These are phyloP conservation scores for Vanessa cardui DNA, from an alignment of 2,888 invertebrate genomes.

Conservation along the genomic window DNA sequence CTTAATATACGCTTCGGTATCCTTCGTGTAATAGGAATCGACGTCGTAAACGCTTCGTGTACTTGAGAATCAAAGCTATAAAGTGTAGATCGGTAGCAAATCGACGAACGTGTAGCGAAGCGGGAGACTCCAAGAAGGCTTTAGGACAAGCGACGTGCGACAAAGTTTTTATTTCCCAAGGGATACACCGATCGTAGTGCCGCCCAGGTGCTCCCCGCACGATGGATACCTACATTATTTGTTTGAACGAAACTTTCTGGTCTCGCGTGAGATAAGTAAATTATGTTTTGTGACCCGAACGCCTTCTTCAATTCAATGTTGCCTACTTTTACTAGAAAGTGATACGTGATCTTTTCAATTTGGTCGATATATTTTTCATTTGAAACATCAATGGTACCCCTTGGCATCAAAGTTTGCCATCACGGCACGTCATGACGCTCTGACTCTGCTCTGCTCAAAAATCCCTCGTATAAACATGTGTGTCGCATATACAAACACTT, in stretches of 20 bases:
- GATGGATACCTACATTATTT: slow-evolving; percentile 82
- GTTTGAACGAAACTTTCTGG: slow-evolving; percentile 80
- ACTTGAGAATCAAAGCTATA: slow-evolving; percentile 78
- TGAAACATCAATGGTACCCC: too few relatives aligned
- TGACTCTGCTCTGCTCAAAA: too few relatives aligned
- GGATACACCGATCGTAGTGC: slow-evolving; percentile 79
- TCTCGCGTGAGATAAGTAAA: slow-evolving; percentile 80
- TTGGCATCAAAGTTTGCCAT: too few relatives aligned
- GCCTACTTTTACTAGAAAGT: background rate
- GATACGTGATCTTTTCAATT: background rate
- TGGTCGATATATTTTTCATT: slow-evolving; percentile 3
- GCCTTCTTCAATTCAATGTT: slow-evolving; percentile 71
- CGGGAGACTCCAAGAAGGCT: slow-evolving; percentile 74
- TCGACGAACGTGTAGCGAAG: slow-evolving; percentile 73
- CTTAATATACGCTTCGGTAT: background rate
- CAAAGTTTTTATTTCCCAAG: slow-evolving; percentile 82
- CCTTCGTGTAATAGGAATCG: slow-evolving; percentile 67
- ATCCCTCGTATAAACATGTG: too few relatives aligned
- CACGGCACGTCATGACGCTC: too few relatives aligned
- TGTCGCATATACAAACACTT: too few relatives aligned
- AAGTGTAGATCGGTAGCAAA: slow-evolving; percentile 74
- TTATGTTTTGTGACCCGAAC: slow-evolving; percentile 73
- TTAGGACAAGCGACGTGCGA: slow-evolving; percentile 81
- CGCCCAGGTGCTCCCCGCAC: slow-evolving; percentile 78
- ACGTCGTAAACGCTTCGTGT: slow-evolving; percentile 74